Evolutionary conservation across 2,797 vertebrate genomes (phyloP).

Genomic region (Pangasius mekongensis): DNA sequence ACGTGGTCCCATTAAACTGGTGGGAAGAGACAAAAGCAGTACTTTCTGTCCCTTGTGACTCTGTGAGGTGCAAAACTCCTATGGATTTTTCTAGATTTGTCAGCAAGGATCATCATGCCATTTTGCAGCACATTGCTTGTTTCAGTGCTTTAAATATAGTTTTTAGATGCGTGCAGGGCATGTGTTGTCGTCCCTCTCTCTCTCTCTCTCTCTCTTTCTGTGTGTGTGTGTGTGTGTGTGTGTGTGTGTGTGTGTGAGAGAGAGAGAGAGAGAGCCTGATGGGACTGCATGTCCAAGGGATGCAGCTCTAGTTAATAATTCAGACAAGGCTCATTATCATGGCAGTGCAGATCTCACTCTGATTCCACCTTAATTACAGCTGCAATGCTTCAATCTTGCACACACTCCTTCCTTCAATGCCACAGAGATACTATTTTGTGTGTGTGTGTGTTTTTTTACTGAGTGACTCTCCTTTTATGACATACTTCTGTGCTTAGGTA

Average conservation of each 20-base stretch:
- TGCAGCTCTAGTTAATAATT: conserved; percentile 64
- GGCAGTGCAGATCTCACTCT: conserved; percentile 58
- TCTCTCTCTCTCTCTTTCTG: background rate
- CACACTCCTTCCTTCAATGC: conserved; percentile 7
- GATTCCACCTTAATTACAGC: conserved; percentile 62
- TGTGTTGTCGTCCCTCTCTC: background rate
- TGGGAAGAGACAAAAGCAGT: conserved; percentile 57
- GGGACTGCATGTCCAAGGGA: conserved; percentile 50
- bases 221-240: background rate
- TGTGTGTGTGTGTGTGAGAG: conserved; percentile 1
- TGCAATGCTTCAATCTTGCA: conserved; percentile 49
- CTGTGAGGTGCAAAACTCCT: background rate
- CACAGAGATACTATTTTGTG: conserved; percentile 5
- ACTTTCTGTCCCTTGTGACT: conserved; percentile 21
- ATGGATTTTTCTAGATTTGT: conserved; percentile 18
- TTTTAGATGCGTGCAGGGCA: background rate
- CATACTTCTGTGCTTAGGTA: background rate
- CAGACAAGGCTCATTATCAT: conserved; percentile 64
- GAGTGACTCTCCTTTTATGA: background rate
- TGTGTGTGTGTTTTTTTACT: background rate
- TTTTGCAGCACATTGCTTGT: conserved; percentile 1
- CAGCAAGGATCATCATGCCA: background rate
- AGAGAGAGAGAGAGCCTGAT: conserved; percentile 43
- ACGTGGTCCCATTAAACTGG: conserved; percentile 32
- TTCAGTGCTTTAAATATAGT: background rate